Evolutionary conservation across 23 tunicate genomes (phyloP).

Genomic region (Trididemnum nubilum): DNA sequence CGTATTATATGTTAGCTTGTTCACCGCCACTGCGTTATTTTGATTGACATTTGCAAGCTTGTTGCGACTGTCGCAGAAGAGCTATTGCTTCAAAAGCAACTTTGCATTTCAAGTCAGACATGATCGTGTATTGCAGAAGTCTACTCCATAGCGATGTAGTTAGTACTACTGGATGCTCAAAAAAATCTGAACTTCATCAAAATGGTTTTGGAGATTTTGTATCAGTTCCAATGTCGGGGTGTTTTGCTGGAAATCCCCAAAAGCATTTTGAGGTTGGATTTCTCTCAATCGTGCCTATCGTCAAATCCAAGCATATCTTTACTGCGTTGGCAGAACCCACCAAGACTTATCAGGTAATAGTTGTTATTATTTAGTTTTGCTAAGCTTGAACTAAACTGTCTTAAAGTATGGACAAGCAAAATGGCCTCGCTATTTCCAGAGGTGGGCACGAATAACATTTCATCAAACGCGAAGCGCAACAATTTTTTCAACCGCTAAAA

Average conservation of each 20-base stretch:
- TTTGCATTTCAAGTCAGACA: too few relatives aligned
- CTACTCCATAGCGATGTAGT: too few relatives aligned
- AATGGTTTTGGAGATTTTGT: conserved; percentile 47
- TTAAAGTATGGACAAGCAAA: neutral
- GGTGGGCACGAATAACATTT: too few relatives aligned
- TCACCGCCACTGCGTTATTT: too few relatives aligned
- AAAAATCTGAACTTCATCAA: neutral
- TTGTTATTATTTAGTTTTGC: neutral
- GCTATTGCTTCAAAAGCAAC: too few relatives aligned
- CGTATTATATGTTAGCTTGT: too few relatives aligned
- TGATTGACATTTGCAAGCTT: too few relatives aligned
- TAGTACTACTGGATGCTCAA: neutral
- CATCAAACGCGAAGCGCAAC: too few relatives aligned
- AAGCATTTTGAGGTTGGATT: conserved; percentile 26
- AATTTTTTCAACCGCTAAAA: too few relatives aligned
- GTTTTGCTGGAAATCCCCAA: neutral
- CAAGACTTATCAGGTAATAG: conserved; percentile 1
- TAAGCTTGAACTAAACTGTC: neutral
- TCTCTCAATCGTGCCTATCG: conserved; percentile 31
- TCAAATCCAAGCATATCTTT: conserved; percentile 5
- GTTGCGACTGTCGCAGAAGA: too few relatives aligned
- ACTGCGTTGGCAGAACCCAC: neutral
- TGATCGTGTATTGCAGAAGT: too few relatives aligned
- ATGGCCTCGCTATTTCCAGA: too few relatives aligned
- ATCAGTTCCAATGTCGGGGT: conserved; percentile 12